Percentiles rank a stretch among this genome's conserved stretches.
These are phyloP conservation scores for Nymphalis urticae DNA, from an alignment of 2,888 invertebrate genomes.

Conservation along the genomic window DNA sequence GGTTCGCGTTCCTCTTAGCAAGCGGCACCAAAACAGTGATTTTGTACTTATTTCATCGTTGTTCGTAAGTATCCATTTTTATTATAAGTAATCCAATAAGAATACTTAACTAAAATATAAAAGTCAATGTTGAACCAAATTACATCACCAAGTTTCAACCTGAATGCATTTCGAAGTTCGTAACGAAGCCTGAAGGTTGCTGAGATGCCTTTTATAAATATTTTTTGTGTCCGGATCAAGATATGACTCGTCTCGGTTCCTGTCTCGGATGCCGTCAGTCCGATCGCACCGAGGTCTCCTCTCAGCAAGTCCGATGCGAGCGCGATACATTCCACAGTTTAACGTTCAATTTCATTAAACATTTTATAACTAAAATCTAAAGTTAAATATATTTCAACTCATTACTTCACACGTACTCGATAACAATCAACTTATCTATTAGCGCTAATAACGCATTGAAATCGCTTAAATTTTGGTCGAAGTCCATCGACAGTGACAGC, in stretches of 20 bases:
- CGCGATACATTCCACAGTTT: not conserved
- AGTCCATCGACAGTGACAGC: slow-evolving; percentile 29
- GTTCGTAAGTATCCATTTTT: no score
- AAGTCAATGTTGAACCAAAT: slow-evolving; percentile 28
- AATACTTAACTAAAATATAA: slow-evolving; percentile 8
- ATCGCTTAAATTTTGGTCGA: slow-evolving; percentile 18
- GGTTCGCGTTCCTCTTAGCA: no score
- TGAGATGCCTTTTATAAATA: slow-evolving; percentile 31
- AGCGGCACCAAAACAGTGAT: no score
- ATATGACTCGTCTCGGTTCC: slow-evolving; percentile 23
- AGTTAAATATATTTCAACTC: not conserved
- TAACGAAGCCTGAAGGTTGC: slow-evolving; percentile 22
- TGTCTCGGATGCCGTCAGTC: slow-evolving; percentile 13
- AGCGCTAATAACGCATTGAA: slow-evolving; percentile 3
- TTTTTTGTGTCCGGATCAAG: slow-evolving; percentile 32
- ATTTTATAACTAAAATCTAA: not conserved
- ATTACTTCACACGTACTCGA: not conserved
- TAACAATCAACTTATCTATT: not conserved
- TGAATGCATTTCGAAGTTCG: slow-evolving; percentile 18
- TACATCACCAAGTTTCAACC: slow-evolving; percentile 25
- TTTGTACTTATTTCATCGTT: no score
- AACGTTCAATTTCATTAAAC: slow-evolving; percentile 7
- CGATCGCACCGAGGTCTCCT: slow-evolving; percentile 5
- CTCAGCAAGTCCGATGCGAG: no score
- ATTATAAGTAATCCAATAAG: not conserved